Evolutionary conservation across 1,140 invertebrate species (phyloP), one percentile per base, ranked within the genome.

Genomic region (Anoplolepis gracilipes): DNA sequence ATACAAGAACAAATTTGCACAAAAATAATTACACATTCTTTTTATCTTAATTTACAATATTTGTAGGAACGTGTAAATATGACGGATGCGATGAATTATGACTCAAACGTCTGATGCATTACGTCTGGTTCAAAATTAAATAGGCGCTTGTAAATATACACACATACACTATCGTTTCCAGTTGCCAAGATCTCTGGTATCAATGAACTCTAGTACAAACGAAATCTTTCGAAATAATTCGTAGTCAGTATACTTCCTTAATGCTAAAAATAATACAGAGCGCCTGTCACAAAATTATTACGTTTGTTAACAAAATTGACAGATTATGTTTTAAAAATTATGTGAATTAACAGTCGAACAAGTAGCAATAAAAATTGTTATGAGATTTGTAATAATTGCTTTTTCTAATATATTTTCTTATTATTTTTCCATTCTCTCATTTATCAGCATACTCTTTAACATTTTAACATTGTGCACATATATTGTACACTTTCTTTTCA

Each of bases 101-200:
- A 25, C 3, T 33, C 16, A 64, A 28, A 30, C 1, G 16, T 16
- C 22, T 67, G 62, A 67, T 42, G 30, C n/a, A 39, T 53, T 77
- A 22, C n/a, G 62, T 69, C 62, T 79, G 30, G 42, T 11, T 2
- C 33, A 33, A 84, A 77, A 77, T 62, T 62, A 39, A 77, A 42
- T 79, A 70, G 64, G 55, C 13, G 13, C 46, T 49, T 49, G 46
- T 19, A 49, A 49, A 49, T 16, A 49, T 1, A 42, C 5, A 30
- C 11, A 49, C 5, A 10, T 30, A 53, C 64, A 57, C 64, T 28
- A 53, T 19, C 19, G 36, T 36, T 81, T 85, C 65, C 65, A 82
- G 78, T 25, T 85, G 84, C 84, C 77, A 85, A 85, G 42, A 81
- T 79, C 33, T 61, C 30, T 53, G 49, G 84, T 85, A 85, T 85